Base-by-base conservation (phyloP, 2,797 vertebrate species). In the Prionace glauca region DNA sequence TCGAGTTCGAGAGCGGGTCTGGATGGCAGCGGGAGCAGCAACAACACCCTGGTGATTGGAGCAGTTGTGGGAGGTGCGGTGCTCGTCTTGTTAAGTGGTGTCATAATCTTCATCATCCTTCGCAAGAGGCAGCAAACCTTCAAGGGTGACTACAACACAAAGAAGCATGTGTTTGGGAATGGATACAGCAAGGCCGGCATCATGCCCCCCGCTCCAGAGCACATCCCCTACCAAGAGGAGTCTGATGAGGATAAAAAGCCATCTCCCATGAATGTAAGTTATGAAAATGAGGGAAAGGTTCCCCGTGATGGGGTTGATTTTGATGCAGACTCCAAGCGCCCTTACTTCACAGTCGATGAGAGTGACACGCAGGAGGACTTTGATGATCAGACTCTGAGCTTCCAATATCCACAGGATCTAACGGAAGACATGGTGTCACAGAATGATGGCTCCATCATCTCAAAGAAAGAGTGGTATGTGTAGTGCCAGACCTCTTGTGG, bases 401-500 rank as follows among this genome's bases (percentile, higher is more conserved):
- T 99, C 98, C 99, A 99, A 97, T 99, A 99, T 7, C 97, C 98
- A 36, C 97, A 98, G 95, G 99, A 99, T 97, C 98, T 99, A 96
- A 97, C 98, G 0, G 99, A 99, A 84, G 99, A 99, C 97, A 99
- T 99, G 99, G 98, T 99, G 96, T 99, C 99, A 96, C 99, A 99
- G 98, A 99, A 98, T 96, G 99, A 99, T 95, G 99, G 99, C 96
- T 99, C 99, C 96, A 99, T 99, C 97, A 99, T 99, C 98, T 99
- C 99, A 97, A 99, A 99, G 98, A 99, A 99, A 97, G 99, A 99
- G 98, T 99, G 99, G 99, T 99, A 99, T 45, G 99, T 99, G 98
- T 99, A 99, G 98, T 96, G 97, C 97, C 97, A 96, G 97, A 97
- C 95, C 95, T 95, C 96, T 32, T 41, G 65, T 41, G 71, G 71